Base-by-base conservation (phyloP, 2,797 vertebrate species). In the Uromys caudimaculatus region DNA sequence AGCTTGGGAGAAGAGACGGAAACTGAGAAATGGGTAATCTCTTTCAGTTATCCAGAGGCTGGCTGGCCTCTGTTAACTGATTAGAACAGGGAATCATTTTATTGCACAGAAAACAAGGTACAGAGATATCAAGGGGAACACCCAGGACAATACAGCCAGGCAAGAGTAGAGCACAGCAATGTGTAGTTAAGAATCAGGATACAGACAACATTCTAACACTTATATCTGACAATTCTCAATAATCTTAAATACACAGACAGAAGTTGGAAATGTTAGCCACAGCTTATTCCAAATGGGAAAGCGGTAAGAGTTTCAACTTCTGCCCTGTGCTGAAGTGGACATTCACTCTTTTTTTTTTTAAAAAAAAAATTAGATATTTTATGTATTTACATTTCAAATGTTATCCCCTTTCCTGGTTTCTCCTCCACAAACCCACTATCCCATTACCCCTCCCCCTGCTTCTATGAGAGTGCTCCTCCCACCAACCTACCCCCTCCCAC, bases 91-190 rank as follows among this genome's bases (percentile, higher is more conserved):
- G 0, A 13, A 23, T 5, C 2, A 38, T 44, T 60, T 88, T 94
- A n/a, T 0, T n/a, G 10, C 0, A 10, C 44, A 56, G 67, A 69
- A 87, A 58, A 10, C 2, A 75, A 1, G 8, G 44, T 27, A 78
- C 16, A 4, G 13, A 54, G 79, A 81, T 6, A 41, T 23, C 52
- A 75, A 60, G 2, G 44, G 29, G 32, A 14, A 41, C 23, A 12
- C 2, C 9, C 32, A 58, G 60, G 56, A 75, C 27, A 75, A 93
- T n/a, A n/a, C 0, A n/a, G 78, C 13, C 58, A 44, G 60, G 60
- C 21, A 14, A 14, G 27, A 12, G 41, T 7, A 83, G 81, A n/a
- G 0, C 24, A 58, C 0, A 21, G 38, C 1, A 3, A 69, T 7
- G 6, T 14, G 4, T 8, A 50, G 4, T 77, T 47, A 50, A 47